A percentile compares a stretch with the other conserved stretches of the same genome.
Evolutionary conservation across 2,113 vertebrate species (phyloP).

Genomic region (Myrmecophaga tridactyla): DNA sequence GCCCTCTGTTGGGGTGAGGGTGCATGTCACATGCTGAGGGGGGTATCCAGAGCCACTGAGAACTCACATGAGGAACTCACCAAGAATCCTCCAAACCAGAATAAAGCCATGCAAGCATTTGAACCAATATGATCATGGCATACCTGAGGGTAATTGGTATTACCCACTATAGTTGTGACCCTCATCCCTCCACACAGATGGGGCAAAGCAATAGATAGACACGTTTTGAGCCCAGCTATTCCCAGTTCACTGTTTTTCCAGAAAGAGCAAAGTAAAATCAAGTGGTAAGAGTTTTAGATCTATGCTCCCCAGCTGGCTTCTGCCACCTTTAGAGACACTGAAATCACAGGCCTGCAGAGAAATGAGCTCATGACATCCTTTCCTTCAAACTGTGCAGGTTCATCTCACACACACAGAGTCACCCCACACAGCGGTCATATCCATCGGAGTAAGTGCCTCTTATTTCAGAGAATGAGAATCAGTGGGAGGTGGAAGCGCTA

Average conservation of each 20-base stretch:
- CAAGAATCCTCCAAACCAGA: background rate
- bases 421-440: rapidly evolving
- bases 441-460: background rate
- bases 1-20: too few relatives aligned
- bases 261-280: background rate
- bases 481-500: rapidly evolving
- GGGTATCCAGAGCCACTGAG: background rate
- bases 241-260: background rate
- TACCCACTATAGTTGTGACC: too few relatives aligned
- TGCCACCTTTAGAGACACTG: background rate
- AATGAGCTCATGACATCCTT: background rate
- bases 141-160: background rate
- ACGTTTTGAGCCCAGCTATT: background rate
- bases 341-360: background rate
- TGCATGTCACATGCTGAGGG: background rate
- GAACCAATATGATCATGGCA: background rate
- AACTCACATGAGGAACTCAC: too few relatives aligned
- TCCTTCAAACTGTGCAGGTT: background rate
- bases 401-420: background rate
- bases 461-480: background rate
- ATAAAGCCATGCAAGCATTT: too few relatives aligned
- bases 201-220: background rate
- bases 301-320: background rate
- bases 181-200: background rate
- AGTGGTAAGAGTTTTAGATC: too few relatives aligned